Base-by-base conservation (phyloP, 2,888 invertebrate species). In the Patella caerulea region DNA sequence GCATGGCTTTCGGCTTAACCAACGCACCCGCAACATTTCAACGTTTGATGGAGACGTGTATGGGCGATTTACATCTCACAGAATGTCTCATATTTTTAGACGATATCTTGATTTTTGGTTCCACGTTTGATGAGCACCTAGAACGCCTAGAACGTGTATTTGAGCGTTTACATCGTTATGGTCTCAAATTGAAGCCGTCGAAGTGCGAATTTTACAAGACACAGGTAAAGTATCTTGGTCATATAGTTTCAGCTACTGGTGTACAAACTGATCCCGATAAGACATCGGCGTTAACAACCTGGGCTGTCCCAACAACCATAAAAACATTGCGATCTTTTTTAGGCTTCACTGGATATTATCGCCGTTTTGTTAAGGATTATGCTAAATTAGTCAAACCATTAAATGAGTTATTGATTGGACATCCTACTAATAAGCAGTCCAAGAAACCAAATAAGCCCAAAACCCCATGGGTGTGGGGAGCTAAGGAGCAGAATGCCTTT, bases 71-170 rank as follows among this genome's bases (percentile, higher is more conserved):
- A 3, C 74, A 83, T 54, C 73, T 83, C 65, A 78, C 76, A 12
- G 78, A 78, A 12, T 81, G 82, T 71, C 56, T 80, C 2, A 76
- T 82, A 0, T 84, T 79, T 55, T 24, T 86, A 5, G 83, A 83
- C 73, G 84, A 85, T 71, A 17, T 84, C 15, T 82, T 84, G 3
- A 78, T 83, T 53, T 83, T 79, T 55, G 75, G 75, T 17, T 75
- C 56, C 2, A 73, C 75, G 17, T 78, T 75, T 56, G 78, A 79
- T 29, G 75, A 81, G 73, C 80, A 81, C 24, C 24, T 24, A 24
- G 24, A 24, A 1, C 24, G 24, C 69, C 52, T 83, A 54, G 71
- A 78, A 24, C 3, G 52, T 19, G 79, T 83, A 12, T 75, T 84
- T 53, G 54, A 72, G 3, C 72, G 80, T 45, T 65, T 82, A 7